Evolutionary conservation across 2,888 invertebrate species (phyloP).

Genomic region (Caenorhabditis imperialis): DNA sequence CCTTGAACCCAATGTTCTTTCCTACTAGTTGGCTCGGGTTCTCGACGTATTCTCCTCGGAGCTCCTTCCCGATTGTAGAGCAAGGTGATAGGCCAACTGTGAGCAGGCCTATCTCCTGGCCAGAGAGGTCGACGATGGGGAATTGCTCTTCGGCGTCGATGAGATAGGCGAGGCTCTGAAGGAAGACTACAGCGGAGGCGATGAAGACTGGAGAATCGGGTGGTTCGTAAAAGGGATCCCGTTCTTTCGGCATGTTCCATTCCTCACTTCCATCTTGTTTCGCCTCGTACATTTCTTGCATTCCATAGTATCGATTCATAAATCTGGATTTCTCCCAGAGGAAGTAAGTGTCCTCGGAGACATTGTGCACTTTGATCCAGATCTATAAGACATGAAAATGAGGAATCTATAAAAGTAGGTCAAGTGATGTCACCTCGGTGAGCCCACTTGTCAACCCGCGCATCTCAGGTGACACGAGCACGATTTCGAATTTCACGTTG

Average conservation of each 20-base stretch:
- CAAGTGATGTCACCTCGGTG: conserved; percentile 78
- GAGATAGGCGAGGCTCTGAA: conserved; percentile 81
- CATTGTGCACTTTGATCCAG: conserved; percentile 80
- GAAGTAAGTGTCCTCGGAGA: conserved; percentile 81
- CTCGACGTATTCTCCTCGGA: conserved; percentile 81
- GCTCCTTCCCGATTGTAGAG: conserved; percentile 80
- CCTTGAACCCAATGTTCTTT: conserved; percentile 80
- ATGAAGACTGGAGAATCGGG: conserved; percentile 80
- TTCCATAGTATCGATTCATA: conserved; percentile 80
- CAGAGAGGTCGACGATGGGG: conserved; percentile 80
- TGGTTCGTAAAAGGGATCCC: conserved; percentile 81
- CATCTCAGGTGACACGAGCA: conserved; percentile 81
- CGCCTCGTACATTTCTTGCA: conserved; percentile 82
- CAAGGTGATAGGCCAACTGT: conserved; percentile 81
- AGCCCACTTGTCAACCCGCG: conserved; percentile 79
- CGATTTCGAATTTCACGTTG: conserved; percentile 81
- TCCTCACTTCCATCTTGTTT: conserved; percentile 80
- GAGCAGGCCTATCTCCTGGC: conserved; percentile 78
- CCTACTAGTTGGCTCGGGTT: conserved; percentile 80
- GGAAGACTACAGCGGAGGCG: conserved; percentile 81
- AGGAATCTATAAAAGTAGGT: no score
- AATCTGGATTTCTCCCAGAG: conserved; percentile 81
- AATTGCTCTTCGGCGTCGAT: conserved; percentile 81
- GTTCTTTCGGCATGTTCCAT: conserved; percentile 80
- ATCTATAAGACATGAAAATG: conserved; percentile 78